A percentile compares a stretch with the other conserved stretches of the same genome.
Conservation (phyloP, 2,888 invertebrate genomes). For the Xanthia togata region DNA sequence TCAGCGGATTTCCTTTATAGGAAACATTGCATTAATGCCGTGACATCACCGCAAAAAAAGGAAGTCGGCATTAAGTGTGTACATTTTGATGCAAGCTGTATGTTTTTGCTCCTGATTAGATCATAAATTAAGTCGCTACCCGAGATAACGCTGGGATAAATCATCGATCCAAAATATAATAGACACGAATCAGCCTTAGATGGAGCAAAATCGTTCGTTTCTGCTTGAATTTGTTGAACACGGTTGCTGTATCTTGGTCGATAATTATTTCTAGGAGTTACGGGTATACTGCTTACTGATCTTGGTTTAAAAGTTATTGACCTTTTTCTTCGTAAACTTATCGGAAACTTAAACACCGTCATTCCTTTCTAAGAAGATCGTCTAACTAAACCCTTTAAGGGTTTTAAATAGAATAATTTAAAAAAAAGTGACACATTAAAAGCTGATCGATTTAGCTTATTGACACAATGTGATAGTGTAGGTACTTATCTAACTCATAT, state of each 20-base stretch:
- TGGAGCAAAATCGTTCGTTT: neutral
- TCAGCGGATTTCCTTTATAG: conserved; percentile 24
- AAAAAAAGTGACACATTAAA: too few relatives aligned
- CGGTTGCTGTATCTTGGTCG: neutral
- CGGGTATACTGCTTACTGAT: neutral
- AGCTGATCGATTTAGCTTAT: too few relatives aligned
- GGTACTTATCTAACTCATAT: too few relatives aligned
- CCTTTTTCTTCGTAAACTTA: neutral
- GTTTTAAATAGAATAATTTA: neutral
- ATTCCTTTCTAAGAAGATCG: neutral
- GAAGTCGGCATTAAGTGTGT: conserved; percentile 22
- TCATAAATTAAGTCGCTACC: neutral
- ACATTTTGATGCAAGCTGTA: conserved; percentile 31
- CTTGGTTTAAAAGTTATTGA: neutral
- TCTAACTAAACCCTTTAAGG: neutral
- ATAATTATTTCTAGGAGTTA: neutral
- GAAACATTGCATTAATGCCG: conserved; percentile 17
- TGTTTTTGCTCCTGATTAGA: conserved; percentile 17
- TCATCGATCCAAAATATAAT: neutral
- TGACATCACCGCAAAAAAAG: conserved; percentile 45
- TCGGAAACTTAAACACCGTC: neutral
- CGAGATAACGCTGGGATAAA: neutral
- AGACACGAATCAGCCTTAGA: neutral
- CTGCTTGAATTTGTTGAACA: neutral
- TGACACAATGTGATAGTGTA: too few relatives aligned